Percentiles rank a stretch among this genome's conserved stretches.
Conservation (phyloP, 2,888 invertebrate genomes). For the Chrysina gloriosa region DNA sequence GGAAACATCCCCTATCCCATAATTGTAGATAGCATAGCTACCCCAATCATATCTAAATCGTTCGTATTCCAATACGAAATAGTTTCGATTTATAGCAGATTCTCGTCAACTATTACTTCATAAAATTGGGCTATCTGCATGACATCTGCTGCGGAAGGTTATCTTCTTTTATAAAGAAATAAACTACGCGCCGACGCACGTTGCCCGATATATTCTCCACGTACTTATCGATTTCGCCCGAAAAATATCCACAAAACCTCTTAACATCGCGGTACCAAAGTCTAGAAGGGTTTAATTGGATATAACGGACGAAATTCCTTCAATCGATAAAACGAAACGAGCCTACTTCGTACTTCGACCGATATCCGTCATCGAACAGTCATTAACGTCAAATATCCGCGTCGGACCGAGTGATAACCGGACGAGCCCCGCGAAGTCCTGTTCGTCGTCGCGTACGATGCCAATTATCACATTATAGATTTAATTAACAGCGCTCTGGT, state of each 20-base stretch:
- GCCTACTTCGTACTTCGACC: background rate
- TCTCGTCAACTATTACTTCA: too few relatives aligned
- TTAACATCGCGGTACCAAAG: background rate
- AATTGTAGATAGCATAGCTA: too few relatives aligned
- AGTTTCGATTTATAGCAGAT: too few relatives aligned
- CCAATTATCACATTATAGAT: conserved; percentile 37
- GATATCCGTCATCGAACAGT: background rate
- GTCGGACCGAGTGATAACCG: background rate
- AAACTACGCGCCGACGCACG: conserved; percentile 9
- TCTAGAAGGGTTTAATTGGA: background rate
- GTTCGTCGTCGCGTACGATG: background rate
- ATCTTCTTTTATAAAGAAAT: background rate
- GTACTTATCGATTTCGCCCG: background rate
- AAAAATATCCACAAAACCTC: conserved; percentile 3
- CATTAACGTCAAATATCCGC: conserved; percentile 16
- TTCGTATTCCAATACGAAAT: too few relatives aligned
- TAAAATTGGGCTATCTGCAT: too few relatives aligned
- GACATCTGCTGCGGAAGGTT: too few relatives aligned
- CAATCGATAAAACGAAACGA: background rate
- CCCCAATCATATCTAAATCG: too few relatives aligned
- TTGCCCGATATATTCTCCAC: background rate
- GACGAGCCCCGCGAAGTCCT: conserved; percentile 20
- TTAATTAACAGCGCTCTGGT: conserved; percentile 27
- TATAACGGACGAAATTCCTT: background rate
- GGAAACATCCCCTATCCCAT: too few relatives aligned